These are phyloP conservation scores for Hafferia zeledoni DNA, from an alignment of 2,797 vertebrate species.

Conservation along the genomic window DNA sequence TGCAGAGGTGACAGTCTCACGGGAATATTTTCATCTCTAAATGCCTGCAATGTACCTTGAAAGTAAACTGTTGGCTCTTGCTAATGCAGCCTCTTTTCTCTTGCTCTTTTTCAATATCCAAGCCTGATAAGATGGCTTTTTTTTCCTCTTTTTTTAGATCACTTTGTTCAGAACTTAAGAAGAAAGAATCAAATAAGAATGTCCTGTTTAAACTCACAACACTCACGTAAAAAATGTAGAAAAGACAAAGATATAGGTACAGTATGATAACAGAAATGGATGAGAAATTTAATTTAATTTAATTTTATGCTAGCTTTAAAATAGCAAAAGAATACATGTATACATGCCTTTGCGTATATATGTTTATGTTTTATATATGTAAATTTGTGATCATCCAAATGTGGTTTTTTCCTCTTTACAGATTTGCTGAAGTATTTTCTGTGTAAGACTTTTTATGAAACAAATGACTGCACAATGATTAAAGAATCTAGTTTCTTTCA, in stretches of 20 bases:
- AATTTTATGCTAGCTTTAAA: not conserved
- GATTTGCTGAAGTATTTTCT: not conserved
- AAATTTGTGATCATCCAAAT: not conserved
- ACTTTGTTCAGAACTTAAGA: not conserved
- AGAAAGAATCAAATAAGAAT: not conserved
- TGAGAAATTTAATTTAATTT: not conserved
- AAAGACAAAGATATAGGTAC: not conserved
- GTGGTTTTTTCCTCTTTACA: not conserved
- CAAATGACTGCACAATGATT: not conserved
- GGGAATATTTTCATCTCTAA: not conserved
- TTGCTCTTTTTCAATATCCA: not conserved
- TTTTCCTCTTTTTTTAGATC: not conserved
- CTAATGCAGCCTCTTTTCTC: not conserved
- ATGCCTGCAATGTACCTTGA: not conserved
- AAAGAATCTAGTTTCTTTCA: not conserved
- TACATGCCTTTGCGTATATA: not conserved
- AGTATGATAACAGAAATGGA: not conserved
- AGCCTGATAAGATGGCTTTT: not conserved
- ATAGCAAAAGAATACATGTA: not conserved
- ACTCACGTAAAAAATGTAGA: not conserved
- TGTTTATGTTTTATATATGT: not conserved
- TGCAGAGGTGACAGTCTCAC: constrained; percentile 14
- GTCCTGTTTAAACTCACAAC: not conserved
- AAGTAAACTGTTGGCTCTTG: not conserved
- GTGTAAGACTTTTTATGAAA: not conserved